Base-by-base conservation (phyloP, 2,888 invertebrate species). In the Galerucella calmariensis region DNA sequence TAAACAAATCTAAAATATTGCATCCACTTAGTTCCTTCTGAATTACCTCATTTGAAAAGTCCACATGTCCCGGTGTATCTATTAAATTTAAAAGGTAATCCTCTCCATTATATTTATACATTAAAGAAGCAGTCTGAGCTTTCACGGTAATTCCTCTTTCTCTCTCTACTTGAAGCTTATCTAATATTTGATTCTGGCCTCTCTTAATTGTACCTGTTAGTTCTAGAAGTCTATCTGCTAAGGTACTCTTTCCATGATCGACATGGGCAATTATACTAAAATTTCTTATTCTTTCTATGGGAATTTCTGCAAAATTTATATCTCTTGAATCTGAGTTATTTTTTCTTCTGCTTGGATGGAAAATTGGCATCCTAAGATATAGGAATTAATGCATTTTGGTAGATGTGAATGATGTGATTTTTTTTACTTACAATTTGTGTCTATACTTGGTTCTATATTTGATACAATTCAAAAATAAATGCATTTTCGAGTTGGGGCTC, bases 221-320 rank as follows among this genome's bases (percentile, higher is more conserved):
- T 90, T 99, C 98, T 14, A 99, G 87, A n/a, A 99, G 87, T 72
- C 99, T 90, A 86, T 99, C 99, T 1, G 99, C 98, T 74, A 99
- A 88, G 0, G 99, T 99, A 87, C 97, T 97, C 89, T 99, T 99
- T 0, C 99, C 99, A 89, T 99, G 99, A 87, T 99, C 99, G 1
- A 99, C 95, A 88, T 99, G 99, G n/a, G 99, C 99, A 77, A 99
- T 97, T 83, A 99, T 98, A 87, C 97, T 95, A 85, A 98, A 98
- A 87, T 98, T 98, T 73, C 98, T 90, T 61, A 97, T 96, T 79
- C 87, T 85, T 78, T 90, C 89, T 20, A 89, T 78, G 0, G 90
- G 89, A 16, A 87, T 87, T 76, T 88, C 79, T 63, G 81, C 76
- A 68, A 82, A 82, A 76, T 84, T 73, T 27, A 67, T 35, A 6